Evolutionary conservation across 2,888 invertebrate genomes (phyloP).

Genomic region (Sphaerophoria taeniata): DNA sequence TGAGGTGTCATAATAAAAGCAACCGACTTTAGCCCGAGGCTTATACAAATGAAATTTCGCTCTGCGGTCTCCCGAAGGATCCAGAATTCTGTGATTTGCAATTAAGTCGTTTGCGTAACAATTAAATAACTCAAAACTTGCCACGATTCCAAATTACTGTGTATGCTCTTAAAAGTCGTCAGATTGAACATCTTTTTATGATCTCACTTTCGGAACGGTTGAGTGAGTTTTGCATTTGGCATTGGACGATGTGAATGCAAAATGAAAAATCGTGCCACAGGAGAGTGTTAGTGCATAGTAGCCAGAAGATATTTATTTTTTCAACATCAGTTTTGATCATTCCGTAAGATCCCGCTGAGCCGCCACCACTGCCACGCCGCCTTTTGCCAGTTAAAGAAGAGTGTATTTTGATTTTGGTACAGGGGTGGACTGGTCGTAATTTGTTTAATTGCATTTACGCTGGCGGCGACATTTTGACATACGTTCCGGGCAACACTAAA

Average conservation of each 20-base stretch:
- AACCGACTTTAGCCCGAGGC: conserved; percentile 62
- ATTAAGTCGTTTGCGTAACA: conserved; percentile 82
- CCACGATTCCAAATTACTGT: neutral
- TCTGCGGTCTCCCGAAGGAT: conserved; percentile 40
- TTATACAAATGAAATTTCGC: conserved; percentile 69
- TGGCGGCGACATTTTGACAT: conserved; percentile 82
- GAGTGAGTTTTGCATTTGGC: conserved; percentile 29
- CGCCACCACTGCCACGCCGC: neutral
- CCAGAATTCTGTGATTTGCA: conserved; percentile 74
- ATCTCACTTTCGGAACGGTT: conserved; percentile 37
- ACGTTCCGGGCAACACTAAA: conserved; percentile 78
- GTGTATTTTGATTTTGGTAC: conserved; percentile 25
- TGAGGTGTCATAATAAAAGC: conserved; percentile 75
- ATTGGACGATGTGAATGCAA: conserved; percentile 56
- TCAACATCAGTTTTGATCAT: conserved; percentile 61
- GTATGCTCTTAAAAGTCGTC: conserved; percentile 65
- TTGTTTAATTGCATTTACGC: conserved; percentile 82
- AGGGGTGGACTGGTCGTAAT: conserved; percentile 80
- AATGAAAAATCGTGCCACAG: conserved; percentile 75
- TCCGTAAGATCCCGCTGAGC: conserved; percentile 1
- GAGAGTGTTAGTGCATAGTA: conserved; percentile 74
- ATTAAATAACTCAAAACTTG: conserved; percentile 80
- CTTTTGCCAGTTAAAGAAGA: conserved; percentile 28
- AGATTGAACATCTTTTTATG: conserved; percentile 60
- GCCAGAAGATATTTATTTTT: conserved; percentile 76